Evolutionary conservation across 2,888 invertebrate genomes (phyloP).

Genomic region (Agrochola macilenta): DNA sequence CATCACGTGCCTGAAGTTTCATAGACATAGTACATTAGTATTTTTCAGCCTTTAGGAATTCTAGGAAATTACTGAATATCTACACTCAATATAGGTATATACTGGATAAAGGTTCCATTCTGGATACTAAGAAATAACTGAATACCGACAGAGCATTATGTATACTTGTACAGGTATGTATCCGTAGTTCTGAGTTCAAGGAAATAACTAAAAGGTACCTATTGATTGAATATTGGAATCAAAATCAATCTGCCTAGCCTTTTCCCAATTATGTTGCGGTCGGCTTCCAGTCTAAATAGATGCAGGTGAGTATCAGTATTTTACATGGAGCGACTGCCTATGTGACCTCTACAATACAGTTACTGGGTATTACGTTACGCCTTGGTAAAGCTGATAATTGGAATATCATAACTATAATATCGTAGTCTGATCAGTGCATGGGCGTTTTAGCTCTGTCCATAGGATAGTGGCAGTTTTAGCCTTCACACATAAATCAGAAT

Average conservation of each 20-base stretch:
- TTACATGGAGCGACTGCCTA: too few species aligned
- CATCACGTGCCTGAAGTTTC: constrained; percentile 15
- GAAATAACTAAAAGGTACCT: not conserved
- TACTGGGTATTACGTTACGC: too few species aligned
- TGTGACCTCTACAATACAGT: too few species aligned
- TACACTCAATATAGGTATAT: not conserved
- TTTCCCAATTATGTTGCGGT: too few species aligned
- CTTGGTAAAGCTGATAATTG: too few species aligned
- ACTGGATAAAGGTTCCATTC: not conserved
- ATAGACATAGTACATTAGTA: not conserved
- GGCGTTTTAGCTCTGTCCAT: not conserved
- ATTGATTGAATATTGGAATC: not conserved
- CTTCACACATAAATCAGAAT: not conserved
- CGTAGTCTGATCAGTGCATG: not conserved
- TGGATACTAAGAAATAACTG: not conserved
- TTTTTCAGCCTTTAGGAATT: not conserved
- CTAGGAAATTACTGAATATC: constrained; percentile 7
- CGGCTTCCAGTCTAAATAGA: too few species aligned
- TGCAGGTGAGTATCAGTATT: too few species aligned
- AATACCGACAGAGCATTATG: not conserved
- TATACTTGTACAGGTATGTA: not conserved
- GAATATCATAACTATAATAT: not conserved
- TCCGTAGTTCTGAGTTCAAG: not conserved
- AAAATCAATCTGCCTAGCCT: too few species aligned
- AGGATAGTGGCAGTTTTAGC: not conserved